A percentile compares a stretch with the other conserved stretches of the same genome.
Conservation (phyloP, 2,797 vertebrate genomes). For the Dicrostonyx torquatus region DNA sequence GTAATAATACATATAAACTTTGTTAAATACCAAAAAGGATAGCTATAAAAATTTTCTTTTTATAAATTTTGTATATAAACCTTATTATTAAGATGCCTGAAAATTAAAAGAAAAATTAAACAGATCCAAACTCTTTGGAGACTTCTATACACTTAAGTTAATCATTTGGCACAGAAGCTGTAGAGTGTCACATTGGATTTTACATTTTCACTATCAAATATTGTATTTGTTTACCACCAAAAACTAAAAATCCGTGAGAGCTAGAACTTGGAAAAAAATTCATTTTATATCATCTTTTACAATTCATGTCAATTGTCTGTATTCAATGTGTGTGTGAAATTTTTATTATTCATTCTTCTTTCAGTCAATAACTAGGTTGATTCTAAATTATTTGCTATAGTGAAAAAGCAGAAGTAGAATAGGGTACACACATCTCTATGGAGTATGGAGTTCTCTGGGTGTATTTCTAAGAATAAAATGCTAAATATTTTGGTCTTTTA, state of each 20-base stretch:
- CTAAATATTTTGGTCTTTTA: neutral
- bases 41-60: neutral
- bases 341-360: neutral
- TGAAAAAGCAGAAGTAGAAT: neutral
- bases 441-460: neutral
- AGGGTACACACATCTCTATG: neutral
- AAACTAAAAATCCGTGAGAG: neutral
- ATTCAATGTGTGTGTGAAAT: neutral
- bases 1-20: neutral
- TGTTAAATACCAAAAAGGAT: neutral
- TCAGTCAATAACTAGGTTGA: neutral
- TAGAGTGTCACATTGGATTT: neutral
- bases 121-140: neutral
- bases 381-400: neutral
- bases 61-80: neutral
- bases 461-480: neutral
- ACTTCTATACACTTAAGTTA: neutral
- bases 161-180: neutral
- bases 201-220: neutral
- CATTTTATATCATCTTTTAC: neutral
- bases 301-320: neutral
- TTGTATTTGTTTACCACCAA: neutral
- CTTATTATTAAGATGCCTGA: neutral
- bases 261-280: neutral
- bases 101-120: neutral